phyloP scores from a whole-genome alignment of 2,113 vertebrate genomes.

The Antennarius striatus region DNA sequence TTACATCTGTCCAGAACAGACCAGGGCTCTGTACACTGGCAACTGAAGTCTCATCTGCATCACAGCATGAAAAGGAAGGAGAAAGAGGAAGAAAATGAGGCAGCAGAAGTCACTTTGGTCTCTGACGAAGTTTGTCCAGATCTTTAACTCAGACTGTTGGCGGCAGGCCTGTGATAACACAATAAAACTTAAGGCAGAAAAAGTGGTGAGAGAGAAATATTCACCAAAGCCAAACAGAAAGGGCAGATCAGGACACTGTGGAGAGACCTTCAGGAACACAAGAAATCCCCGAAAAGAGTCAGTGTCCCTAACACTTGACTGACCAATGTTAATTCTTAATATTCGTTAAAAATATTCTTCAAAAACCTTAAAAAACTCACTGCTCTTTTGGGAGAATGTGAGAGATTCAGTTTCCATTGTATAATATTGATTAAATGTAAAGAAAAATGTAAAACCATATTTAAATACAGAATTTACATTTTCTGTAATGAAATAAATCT shows the following conservation, averaged over 20 bases:
- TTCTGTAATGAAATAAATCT: too few species aligned
- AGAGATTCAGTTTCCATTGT: too few species aligned
- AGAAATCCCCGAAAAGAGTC: not conserved
- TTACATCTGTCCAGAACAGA: conserved; percentile 59
- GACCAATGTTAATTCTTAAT: too few species aligned
- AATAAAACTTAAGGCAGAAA: conserved; percentile 46
- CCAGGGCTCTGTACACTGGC: conserved; percentile 52
- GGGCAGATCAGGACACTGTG: conserved; percentile 51
- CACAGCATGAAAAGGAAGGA: conserved; percentile 19
- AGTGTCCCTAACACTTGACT: too few species aligned
- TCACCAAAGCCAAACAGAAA: conserved; percentile 29
- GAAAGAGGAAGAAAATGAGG: conserved; percentile 5
- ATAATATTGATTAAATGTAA: too few species aligned
- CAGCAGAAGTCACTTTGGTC: conserved; percentile 54
- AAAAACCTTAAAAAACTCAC: too few species aligned
- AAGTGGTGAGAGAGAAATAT: conserved; percentile 45
- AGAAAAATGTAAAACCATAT: too few species aligned
- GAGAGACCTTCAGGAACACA: conserved; percentile 1
- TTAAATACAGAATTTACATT: too few species aligned
- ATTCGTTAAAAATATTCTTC: too few species aligned
- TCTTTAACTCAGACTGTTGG: conserved; percentile 52
- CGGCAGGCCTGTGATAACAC: conserved; percentile 55
- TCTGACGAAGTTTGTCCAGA: conserved; percentile 57
- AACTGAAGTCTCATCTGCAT: conserved; percentile 39
- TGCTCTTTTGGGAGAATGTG: too few species aligned